phyloP scores from a whole-genome alignment of 2,113 vertebrate genomes.

The Notothenia coriiceps region DNA sequence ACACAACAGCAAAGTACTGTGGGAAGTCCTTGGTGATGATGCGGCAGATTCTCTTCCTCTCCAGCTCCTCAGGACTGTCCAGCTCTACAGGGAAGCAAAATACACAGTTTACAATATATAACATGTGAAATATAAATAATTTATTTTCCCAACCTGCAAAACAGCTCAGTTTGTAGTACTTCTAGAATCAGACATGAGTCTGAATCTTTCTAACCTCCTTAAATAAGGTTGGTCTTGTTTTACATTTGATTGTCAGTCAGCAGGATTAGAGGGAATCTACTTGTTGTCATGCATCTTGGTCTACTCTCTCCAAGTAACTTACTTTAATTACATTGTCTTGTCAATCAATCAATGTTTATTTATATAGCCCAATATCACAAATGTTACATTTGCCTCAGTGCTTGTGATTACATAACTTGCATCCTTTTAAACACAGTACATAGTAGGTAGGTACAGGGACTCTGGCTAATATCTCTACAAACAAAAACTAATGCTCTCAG shows the following conservation, averaged over 20 bases:
- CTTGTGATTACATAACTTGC: neutral
- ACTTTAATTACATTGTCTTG: neutral
- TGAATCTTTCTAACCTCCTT: too few relatives aligned
- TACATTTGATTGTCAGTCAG: too few relatives aligned
- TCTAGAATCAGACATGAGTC: too few relatives aligned
- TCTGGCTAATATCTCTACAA: neutral
- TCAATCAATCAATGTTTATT: too few relatives aligned
- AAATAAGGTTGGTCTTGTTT: too few relatives aligned
- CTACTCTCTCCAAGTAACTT: neutral
- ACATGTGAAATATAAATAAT: neutral
- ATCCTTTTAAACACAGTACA: neutral
- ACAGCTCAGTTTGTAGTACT: neutral
- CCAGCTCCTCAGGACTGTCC: conserved; percentile 91
- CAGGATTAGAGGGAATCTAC: too few relatives aligned
- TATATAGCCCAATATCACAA: too few relatives aligned
- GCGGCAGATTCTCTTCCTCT: conserved; percentile 96
- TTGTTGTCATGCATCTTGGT: too few relatives aligned
- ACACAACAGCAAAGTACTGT: conserved; percentile 98
- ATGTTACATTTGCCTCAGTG: too few relatives aligned
- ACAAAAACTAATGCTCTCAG: neutral
- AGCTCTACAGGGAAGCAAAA: conserved; percentile 85
- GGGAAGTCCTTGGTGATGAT: conserved; percentile 98
- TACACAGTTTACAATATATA: neutral
- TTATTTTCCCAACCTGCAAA: neutral
- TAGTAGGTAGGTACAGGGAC: neutral